Conservation (phyloP, 1,140 invertebrate genomes). For the Papilio xuthus region DNA sequence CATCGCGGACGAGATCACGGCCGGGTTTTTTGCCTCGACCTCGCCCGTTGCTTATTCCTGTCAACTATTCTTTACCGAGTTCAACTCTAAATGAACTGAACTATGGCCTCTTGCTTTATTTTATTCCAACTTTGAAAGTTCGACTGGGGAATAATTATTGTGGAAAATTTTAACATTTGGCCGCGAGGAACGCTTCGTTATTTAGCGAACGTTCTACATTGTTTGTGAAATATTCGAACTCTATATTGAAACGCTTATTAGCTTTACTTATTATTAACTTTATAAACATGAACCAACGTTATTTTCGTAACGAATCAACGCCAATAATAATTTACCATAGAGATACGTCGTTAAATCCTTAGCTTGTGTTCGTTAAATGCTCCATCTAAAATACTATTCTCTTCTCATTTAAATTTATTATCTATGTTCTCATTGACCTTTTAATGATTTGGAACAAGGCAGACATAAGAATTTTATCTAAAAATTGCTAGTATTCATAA, state of each 20-base stretch:
- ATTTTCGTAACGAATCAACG: neutral
- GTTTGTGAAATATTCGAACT: conserved; percentile 1
- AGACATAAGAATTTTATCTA: too few species aligned
- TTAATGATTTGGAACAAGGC: too few species aligned
- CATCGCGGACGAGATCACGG: conserved; percentile 66
- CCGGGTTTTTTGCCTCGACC: conserved; percentile 62
- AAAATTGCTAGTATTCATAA: neutral
- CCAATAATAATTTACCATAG: neutral
- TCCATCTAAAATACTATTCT: too few species aligned
- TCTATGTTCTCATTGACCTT: too few species aligned
- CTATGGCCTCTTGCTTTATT: conserved; percentile 31
- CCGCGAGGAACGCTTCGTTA: conserved; percentile 16
- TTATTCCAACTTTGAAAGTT: conserved; percentile 35
- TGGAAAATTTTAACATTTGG: conserved; percentile 35
- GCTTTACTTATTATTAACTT: neutral
- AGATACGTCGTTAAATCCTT: too few species aligned
- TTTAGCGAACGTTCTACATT: conserved; percentile 5
- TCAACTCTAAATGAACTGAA: conserved; percentile 41
- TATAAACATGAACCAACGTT: neutral
- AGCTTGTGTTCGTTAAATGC: too few species aligned
- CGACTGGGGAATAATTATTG: conserved; percentile 30
- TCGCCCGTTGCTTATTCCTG: conserved; percentile 63
- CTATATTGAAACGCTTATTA: neutral
- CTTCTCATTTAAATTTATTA: too few species aligned
- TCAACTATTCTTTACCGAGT: conserved; percentile 67